Percentiles rank a stretch among this genome's conserved stretches.
Evolutionary conservation across 2,888 invertebrate genomes (phyloP).

Genomic region (Mythimna pallens): DNA sequence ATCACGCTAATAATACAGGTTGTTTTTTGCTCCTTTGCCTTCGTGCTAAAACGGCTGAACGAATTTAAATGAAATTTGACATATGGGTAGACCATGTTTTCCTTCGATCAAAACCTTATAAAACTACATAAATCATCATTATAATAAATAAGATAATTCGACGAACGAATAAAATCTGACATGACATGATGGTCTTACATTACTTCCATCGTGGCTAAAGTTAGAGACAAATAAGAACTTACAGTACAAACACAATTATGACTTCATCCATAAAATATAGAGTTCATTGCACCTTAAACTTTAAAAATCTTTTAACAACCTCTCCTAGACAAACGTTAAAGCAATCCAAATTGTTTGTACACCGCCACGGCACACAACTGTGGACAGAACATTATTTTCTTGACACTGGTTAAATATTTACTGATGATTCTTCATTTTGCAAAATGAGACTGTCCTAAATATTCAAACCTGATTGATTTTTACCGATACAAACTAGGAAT

Average conservation of each 20-base stretch:
- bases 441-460: neutral
- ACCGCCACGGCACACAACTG: neutral
- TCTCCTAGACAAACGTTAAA: neutral
- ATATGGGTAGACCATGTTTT: too few relatives aligned
- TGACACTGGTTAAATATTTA: slow-evolving; percentile 16
- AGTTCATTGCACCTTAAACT: slow-evolving; percentile 26
- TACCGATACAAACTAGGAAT: too few relatives aligned
- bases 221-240: slow-evolving; percentile 30
- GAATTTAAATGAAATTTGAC: too few relatives aligned
- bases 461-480: neutral
- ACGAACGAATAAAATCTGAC: neutral
- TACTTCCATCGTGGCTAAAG: neutral
- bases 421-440: neutral
- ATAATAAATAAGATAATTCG: too few relatives aligned
- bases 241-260: slow-evolving; percentile 11
- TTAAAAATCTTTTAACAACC: neutral
- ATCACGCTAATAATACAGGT: too few relatives aligned
- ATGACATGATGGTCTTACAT: too few relatives aligned
- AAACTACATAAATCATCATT: too few relatives aligned
- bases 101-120: too few relatives aligned
- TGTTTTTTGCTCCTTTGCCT: too few relatives aligned
- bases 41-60: too few relatives aligned
- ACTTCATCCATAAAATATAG: neutral
- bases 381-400: neutral
- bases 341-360: neutral